Percentiles rank a stretch among this genome's conserved stretches.
These are phyloP conservation scores for Julus scanicus DNA, from an alignment of 2,888 invertebrate genomes.

Conservation along the genomic window DNA sequence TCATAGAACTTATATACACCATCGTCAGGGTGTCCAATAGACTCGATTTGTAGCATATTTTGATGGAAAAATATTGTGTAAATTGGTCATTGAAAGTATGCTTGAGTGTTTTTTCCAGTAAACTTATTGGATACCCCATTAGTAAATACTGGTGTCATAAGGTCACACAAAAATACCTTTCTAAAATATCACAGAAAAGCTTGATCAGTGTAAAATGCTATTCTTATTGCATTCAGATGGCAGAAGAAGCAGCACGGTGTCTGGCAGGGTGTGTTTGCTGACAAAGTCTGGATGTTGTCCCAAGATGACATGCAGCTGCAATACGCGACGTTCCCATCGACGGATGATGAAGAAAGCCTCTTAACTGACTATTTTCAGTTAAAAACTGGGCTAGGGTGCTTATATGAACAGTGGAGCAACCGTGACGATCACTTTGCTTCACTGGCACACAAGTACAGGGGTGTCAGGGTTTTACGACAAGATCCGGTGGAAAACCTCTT, in stretches of 20 bases:
- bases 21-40: too few species aligned
- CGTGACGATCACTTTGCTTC: slow-evolving; percentile 79
- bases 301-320: slow-evolving; percentile 72
- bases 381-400: slow-evolving; percentile 76
- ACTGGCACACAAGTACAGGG: slow-evolving; percentile 75
- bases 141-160: too few species aligned
- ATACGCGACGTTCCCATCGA: slow-evolving; percentile 70
- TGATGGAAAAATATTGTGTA: too few species aligned
- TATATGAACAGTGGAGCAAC: slow-evolving; percentile 79
- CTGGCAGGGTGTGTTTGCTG: slow-evolving; percentile 51
- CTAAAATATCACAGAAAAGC: too few species aligned
- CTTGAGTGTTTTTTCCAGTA: too few species aligned
- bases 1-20: too few species aligned
- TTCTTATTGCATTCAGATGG: slow-evolving; percentile 24
- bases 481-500: slow-evolving; percentile 93
- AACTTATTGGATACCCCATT: too few species aligned
- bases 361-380: slow-evolving; percentile 81
- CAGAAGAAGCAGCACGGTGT: not conserved
- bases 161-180: too few species aligned
- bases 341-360: slow-evolving; percentile 65
- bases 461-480: slow-evolving; percentile 90
- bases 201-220: too few species aligned
- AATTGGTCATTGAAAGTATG: too few species aligned
- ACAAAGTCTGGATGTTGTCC: slow-evolving; percentile 47
- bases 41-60: too few species aligned